Percentiles rank a stretch among this genome's conserved stretches.
Conservation (phyloP, 2,888 invertebrate species). For the Meiosimyza platycephala region DNA sequence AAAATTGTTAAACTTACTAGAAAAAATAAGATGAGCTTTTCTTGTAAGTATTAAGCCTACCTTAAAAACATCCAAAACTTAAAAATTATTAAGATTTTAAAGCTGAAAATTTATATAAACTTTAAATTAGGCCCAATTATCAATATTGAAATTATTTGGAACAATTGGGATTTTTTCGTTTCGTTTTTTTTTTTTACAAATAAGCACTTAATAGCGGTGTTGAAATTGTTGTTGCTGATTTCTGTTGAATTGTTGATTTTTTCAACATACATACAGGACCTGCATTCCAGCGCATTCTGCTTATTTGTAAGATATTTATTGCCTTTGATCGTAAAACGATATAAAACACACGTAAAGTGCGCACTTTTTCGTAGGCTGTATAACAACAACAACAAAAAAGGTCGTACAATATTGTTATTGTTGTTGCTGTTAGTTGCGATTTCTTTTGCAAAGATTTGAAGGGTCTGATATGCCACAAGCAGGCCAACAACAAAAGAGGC, state of each 20-base stretch:
- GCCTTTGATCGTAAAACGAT: slow-evolving; percentile 67
- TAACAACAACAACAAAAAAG: slow-evolving; percentile 12
- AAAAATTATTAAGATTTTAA: no score
- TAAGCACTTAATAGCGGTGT: background rate
- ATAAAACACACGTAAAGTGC: slow-evolving; percentile 66
- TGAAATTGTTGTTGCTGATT: slow-evolving; percentile 3
- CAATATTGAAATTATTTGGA: no score
- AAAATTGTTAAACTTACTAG: no score
- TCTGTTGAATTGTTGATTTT: slow-evolving; percentile 20
- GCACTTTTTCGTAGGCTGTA: slow-evolving; percentile 42
- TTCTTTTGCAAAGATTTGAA: slow-evolving; percentile 32
- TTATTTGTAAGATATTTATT: slow-evolving; percentile 69
- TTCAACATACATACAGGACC: slow-evolving; percentile 25
- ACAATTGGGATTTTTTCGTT: background rate
- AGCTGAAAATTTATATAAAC: background rate
- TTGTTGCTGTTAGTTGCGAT: slow-evolving; percentile 5
- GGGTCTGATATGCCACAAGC: slow-evolving; percentile 13
- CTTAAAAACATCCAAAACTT: no score
- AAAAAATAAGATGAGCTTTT: no score
- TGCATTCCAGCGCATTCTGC: slow-evolving; percentile 67
- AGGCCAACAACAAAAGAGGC: slow-evolving; percentile 11
- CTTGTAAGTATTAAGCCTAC: no score
- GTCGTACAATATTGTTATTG: slow-evolving; percentile 32
- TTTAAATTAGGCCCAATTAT: background rate
- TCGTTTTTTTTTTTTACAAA: background rate